Percentiles rank a stretch among this genome's conserved stretches.
Evolutionary conservation across 2,113 vertebrate genomes (phyloP).

Genomic region (Poicephalus meyeri): DNA sequence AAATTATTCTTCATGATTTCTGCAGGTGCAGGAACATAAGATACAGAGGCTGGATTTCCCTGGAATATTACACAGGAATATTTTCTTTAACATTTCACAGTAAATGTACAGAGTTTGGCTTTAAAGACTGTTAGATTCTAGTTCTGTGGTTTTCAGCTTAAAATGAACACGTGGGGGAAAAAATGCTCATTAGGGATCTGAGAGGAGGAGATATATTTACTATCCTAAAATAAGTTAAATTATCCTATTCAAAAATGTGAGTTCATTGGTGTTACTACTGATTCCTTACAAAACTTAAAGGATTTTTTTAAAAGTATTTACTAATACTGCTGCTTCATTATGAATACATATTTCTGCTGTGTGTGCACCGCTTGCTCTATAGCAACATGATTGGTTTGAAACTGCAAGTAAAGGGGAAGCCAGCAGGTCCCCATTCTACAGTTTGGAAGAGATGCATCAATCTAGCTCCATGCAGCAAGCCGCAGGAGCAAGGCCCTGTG

Average conservation of each 20-base stretch:
- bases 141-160: background rate
- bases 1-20: background rate
- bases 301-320: background rate
- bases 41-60: background rate
- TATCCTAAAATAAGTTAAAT: background rate
- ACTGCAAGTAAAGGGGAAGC: background rate
- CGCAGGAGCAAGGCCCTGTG: background rate
- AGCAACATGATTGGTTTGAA: background rate
- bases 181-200: background rate
- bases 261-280: background rate
- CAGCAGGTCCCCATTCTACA: background rate
- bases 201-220: background rate
- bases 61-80: background rate
- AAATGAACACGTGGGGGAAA: background rate
- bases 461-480: accelerated
- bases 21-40: background rate
- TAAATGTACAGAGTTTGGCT: background rate
- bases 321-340: background rate
- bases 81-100: background rate
- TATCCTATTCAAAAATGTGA: background rate
- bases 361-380: background rate
- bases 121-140: background rate
- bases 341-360: background rate
- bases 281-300: background rate
- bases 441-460: accelerated